Conservation (phyloP, 2,797 vertebrate species). For the Fringilla coelebs region DNA sequence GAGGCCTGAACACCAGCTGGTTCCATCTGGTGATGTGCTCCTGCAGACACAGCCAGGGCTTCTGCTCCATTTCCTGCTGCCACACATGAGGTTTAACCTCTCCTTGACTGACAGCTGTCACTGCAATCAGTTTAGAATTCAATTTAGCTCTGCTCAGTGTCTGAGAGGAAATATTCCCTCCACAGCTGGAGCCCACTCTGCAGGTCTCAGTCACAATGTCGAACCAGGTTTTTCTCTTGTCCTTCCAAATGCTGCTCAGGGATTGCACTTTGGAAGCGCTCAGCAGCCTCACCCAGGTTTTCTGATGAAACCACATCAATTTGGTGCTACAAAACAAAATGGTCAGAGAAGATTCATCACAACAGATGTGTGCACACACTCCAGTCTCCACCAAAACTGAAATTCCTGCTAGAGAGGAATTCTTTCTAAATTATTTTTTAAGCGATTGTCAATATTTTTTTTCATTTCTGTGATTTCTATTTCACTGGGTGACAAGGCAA, state of each 20-base stretch:
- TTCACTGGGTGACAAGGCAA: not conserved
- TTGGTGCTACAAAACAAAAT: not conserved
- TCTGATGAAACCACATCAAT: not conserved
- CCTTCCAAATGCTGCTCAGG: not conserved
- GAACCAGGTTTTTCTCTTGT: not conserved
- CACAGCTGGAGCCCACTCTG: not conserved
- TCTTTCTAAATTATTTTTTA: not conserved
- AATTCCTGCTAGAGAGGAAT: not conserved
- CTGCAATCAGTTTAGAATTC: not conserved
- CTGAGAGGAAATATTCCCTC: not conserved
- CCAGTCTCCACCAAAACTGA: not conserved
- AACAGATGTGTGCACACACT: not conserved
- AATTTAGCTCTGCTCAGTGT: not conserved
- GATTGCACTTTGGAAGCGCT: not conserved
- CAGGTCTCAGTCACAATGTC: not conserved
- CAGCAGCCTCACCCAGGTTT: not conserved
- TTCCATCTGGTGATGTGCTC: not conserved
- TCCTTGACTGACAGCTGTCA: not conserved
- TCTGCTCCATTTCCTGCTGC: not conserved
- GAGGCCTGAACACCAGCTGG: not conserved
- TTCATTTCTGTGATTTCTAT: not conserved
- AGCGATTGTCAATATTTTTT: not conserved
- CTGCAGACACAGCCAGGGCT: not conserved
- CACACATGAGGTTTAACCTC: not conserved
- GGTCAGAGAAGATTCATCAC: not conserved